A percentile compares a stretch with the other conserved stretches of the same genome.
These are phyloP conservation scores for Leptoclinus maculatus DNA, from an alignment of 2,797 vertebrate species.

Conservation along the genomic window DNA sequence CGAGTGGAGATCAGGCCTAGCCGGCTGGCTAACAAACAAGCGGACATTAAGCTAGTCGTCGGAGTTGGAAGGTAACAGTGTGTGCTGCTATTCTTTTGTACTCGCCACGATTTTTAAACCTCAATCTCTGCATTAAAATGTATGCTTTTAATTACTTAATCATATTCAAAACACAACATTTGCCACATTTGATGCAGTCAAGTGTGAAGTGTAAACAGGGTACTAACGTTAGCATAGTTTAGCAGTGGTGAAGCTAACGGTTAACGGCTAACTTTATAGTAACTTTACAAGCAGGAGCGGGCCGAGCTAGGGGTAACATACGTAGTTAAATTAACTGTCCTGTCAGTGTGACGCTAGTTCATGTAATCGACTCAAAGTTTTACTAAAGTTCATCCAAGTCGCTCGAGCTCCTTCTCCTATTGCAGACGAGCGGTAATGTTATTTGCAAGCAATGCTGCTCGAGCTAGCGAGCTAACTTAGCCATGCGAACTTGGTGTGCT, in stretches of 20 bases:
- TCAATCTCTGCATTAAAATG: fast-evolving
- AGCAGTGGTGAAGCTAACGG: slow-evolving; percentile 63
- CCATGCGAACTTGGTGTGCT: slow-evolving; percentile 54
- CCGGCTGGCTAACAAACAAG: slow-evolving; percentile 80
- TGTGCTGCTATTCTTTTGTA: neutral
- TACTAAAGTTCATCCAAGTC: neutral
- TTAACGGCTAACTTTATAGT: slow-evolving; percentile 75
- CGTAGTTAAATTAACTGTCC: neutral
- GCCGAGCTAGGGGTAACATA: slow-evolving; percentile 35
- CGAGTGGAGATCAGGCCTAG: slow-evolving; percentile 77
- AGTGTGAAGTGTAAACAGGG: slow-evolving; percentile 64
- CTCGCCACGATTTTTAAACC: neutral
- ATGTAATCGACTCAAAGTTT: neutral
- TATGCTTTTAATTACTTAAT: neutral
- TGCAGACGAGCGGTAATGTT: neutral
- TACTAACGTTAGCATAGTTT: slow-evolving; percentile 63
- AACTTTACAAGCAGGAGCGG: slow-evolving; percentile 67
- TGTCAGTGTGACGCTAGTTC: too few relatives aligned
- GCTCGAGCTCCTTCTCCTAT: neutral
- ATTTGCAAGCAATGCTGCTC: slow-evolving; percentile 25
- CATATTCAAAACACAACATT: neutral
- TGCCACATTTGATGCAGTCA: neutral
- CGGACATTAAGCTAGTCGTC: slow-evolving; percentile 65
- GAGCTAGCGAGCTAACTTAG: neutral
- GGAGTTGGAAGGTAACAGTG: slow-evolving; percentile 77